phyloP scores from a whole-genome alignment of 1,140 invertebrate genomes.

The Pseudachorutes palmiensis region DNA sequence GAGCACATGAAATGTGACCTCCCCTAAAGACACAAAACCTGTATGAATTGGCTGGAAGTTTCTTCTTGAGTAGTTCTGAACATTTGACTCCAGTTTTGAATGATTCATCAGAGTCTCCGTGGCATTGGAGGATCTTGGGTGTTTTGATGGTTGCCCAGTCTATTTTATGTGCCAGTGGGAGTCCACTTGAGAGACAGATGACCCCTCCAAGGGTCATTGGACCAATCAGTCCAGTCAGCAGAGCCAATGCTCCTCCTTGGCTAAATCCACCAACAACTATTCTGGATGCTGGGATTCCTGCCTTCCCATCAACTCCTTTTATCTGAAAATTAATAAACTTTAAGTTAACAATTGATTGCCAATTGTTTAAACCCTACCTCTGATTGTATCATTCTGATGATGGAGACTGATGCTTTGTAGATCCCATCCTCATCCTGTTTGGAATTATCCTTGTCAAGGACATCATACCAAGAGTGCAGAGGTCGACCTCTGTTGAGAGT shows the following conservation, averaged over 20 bases:
- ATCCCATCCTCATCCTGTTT: constrained; percentile 81
- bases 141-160: constrained; percentile 25
- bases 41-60: too few species aligned
- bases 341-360: neutral
- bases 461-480: constrained; percentile 98
- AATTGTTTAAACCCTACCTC: constrained; percentile 51
- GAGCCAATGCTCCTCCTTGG: constrained; percentile 82
- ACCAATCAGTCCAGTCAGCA: constrained; percentile 80
- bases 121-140: constrained; percentile 75
- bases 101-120: constrained; percentile 59
- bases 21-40: too few species aligned
- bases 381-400: constrained; percentile 73
- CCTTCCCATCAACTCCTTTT: neutral
- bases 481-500: constrained; percentile 83
- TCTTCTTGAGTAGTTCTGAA: too few species aligned
- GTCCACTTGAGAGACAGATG: constrained; percentile 85
- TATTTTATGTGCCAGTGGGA: constrained; percentile 52
- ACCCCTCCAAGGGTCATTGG: constrained; percentile 76
- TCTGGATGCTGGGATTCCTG: constrained; percentile 68
- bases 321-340: neutral
- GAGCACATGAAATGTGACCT: too few species aligned
- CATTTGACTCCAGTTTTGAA: too few species aligned
- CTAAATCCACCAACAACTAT: constrained; percentile 76
- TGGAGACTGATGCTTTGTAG: constrained; percentile 61
- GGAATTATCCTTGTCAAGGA: constrained; percentile 66